Percentiles rank a stretch among this genome's conserved stretches.
Conservation (phyloP, 2,113 vertebrate species). For the Dasyornis broadbenti region DNA sequence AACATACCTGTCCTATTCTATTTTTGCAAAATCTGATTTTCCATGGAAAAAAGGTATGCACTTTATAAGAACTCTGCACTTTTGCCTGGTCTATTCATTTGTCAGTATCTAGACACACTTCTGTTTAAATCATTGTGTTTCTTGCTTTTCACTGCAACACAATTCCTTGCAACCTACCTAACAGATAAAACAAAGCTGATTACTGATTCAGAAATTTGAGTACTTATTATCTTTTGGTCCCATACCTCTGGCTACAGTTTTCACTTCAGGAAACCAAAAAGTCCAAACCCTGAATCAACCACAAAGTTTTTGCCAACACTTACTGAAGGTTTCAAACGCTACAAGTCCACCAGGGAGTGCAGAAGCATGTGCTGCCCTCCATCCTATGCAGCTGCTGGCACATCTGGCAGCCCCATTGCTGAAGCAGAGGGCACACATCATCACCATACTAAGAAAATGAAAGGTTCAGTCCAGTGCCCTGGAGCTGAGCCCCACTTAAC, state of each 20-base stretch:
- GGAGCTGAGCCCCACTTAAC: background rate
- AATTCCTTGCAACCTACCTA: background rate
- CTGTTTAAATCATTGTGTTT: background rate
- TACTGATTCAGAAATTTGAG: background rate
- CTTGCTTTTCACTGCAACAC: background rate
- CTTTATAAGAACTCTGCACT: background rate
- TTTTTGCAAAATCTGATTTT: background rate
- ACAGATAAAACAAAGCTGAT: background rate
- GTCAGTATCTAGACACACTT: background rate
- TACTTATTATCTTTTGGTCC: background rate
- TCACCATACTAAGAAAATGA: background rate
- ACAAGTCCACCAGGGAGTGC: background rate
- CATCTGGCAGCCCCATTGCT: background rate
- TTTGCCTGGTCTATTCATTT: background rate
- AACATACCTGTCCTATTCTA: background rate
- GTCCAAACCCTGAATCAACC: background rate
- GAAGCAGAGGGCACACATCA: background rate
- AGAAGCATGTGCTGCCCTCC: background rate
- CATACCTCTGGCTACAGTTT: background rate
- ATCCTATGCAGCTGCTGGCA: background rate
- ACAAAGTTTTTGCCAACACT: background rate
- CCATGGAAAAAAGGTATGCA: background rate
- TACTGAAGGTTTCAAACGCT: background rate
- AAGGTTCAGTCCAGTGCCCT: background rate
- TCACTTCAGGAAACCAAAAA: background rate